A percentile compares a stretch with the other conserved stretches of the same genome.
These are phyloP conservation scores for Apis laboriosa DNA, from an alignment of 1,140 invertebrate species.

Conservation along the genomic window DNA sequence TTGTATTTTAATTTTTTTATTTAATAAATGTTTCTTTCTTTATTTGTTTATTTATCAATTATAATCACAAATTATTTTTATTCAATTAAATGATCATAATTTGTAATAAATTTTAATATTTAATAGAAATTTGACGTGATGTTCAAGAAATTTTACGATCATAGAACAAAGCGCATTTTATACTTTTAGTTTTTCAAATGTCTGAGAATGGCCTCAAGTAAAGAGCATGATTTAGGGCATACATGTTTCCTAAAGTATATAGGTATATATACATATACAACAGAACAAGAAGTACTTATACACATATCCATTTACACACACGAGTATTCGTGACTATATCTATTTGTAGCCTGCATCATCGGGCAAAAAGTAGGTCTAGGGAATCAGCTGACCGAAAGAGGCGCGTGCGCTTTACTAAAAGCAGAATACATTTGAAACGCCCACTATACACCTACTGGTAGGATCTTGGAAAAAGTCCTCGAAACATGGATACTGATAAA, in stretches of 20 bases:
- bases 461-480: slow-evolving; percentile 44
- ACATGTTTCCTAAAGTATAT: slow-evolving; percentile 55
- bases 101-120: not conserved
- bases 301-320: not conserved
- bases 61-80: not conserved
- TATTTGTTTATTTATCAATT: not conserved
- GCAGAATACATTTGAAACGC: slow-evolving; percentile 51
- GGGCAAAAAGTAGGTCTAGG: slow-evolving; percentile 76
- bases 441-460: slow-evolving; percentile 49
- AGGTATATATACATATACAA: slow-evolving; percentile 32
- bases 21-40: not conserved
- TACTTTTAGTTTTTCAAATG: slow-evolving; percentile 7
- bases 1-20: not conserved
- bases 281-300: not conserved
- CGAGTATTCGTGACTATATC: slow-evolving; percentile 23
- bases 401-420: slow-evolving; percentile 68
- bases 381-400: slow-evolving; percentile 74
- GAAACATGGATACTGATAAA: slow-evolving; percentile 30
- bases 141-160: not conserved
- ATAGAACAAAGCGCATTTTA: not conserved
- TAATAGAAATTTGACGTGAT: not conserved
- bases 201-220: slow-evolving; percentile 61
- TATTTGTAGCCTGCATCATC: slow-evolving; percentile 64
- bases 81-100: not conserved
- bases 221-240: slow-evolving; percentile 65